These are phyloP conservation scores for Luffia ferchaultella DNA, from an alignment of 2,888 invertebrate species.

Conservation along the genomic window DNA sequence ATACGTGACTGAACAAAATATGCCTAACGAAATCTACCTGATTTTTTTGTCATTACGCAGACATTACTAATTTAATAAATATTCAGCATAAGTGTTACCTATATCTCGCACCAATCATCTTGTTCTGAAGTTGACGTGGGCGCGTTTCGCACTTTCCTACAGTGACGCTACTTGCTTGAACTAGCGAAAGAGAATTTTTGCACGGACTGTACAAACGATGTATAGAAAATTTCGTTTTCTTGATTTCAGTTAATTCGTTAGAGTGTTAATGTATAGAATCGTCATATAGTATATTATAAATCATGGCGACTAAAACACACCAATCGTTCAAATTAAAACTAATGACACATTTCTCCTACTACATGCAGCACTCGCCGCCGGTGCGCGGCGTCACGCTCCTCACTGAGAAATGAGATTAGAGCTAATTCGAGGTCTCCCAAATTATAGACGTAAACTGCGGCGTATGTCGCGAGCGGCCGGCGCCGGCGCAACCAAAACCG, in stretches of 20 bases:
- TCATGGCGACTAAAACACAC: constrained; percentile 28
- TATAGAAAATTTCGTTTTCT: too few species aligned
- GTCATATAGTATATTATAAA: not conserved
- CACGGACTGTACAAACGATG: too few species aligned
- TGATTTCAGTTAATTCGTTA: not conserved
- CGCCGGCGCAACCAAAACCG: constrained; percentile 55
- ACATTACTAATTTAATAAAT: too few species aligned
- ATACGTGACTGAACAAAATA: too few species aligned
- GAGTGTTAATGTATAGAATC: not conserved
- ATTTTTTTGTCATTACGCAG: too few species aligned
- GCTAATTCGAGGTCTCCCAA: constrained; percentile 62
- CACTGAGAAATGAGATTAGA: constrained; percentile 51
- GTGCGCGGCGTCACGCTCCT: constrained; percentile 64
- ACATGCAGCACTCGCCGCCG: constrained; percentile 41
- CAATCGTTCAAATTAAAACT: constrained; percentile 55
- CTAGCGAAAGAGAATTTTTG: too few species aligned
- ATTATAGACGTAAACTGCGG: constrained; percentile 54
- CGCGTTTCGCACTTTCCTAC: too few species aligned
- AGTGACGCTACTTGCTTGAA: too few species aligned
- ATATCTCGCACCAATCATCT: too few species aligned
- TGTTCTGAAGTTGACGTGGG: too few species aligned
- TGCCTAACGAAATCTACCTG: too few species aligned
- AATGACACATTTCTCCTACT: constrained; percentile 55
- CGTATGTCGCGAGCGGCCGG: constrained; percentile 54
- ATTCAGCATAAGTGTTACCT: too few species aligned